Conservation (phyloP, 2,797 vertebrate genomes). For the Leptatherina wallacei region DNA sequence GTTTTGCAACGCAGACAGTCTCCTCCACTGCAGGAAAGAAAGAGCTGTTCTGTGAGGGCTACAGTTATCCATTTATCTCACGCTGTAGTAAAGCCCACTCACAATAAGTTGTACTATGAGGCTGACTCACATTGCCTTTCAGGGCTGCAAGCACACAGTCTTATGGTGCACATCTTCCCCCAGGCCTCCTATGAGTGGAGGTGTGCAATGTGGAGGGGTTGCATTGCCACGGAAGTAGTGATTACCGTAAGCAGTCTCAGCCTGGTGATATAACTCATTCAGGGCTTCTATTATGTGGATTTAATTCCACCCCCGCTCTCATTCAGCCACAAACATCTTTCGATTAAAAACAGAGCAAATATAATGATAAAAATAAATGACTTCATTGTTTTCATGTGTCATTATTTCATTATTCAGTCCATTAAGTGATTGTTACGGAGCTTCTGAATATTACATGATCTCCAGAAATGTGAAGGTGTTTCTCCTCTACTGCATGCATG, state of each 20-base stretch:
- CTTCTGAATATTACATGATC: not conserved
- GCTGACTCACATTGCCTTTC: slow-evolving; percentile 54
- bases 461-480: not conserved
- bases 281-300: slow-evolving; percentile 1
- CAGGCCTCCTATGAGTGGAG: slow-evolving; percentile 28
- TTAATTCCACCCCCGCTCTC: slow-evolving; percentile 14
- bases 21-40: slow-evolving; percentile 15
- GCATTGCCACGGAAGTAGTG: slow-evolving; percentile 14
- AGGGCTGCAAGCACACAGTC: slow-evolving; percentile 27
- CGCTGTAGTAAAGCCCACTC: slow-evolving; percentile 54
- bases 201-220: slow-evolving; percentile 11
- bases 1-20: slow-evolving; percentile 46
- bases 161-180: slow-evolving; percentile 25
- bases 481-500: not conserved
- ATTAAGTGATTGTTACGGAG: not conserved
- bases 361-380: not conserved
- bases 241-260: slow-evolving; percentile 25
- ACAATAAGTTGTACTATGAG: slow-evolving; percentile 52
- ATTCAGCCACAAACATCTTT: not conserved
- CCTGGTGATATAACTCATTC: slow-evolving; percentile 21
- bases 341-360: slow-evolving; percentile 1
- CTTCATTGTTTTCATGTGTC: not conserved
- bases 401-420: not conserved
- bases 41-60: slow-evolving; percentile 14
- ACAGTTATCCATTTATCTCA: slow-evolving; percentile 41